phyloP scores from a whole-genome alignment of 2,888 invertebrate species.

The Folsomia manolachei region DNA sequence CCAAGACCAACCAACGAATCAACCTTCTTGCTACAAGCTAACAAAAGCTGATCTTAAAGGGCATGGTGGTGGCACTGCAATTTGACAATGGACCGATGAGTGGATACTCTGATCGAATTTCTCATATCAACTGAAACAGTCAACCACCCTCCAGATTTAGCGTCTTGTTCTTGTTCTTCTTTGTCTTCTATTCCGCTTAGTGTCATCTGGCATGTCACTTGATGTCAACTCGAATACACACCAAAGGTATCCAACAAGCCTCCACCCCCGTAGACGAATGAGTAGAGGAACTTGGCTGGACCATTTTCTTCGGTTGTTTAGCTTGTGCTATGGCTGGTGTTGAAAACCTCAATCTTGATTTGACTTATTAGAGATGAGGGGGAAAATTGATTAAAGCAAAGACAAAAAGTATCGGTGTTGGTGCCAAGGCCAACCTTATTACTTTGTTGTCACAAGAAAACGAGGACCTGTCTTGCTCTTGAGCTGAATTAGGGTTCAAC shows the following conservation, averaged over 20 bases:
- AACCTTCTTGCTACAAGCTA: not conserved
- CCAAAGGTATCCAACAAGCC: not conserved
- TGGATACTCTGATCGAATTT: not conserved
- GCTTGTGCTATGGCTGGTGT: no score
- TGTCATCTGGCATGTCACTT: not conserved
- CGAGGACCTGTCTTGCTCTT: not conserved
- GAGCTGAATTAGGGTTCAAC: no score
- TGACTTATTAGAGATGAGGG: slow-evolving; percentile 26
- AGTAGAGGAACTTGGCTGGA: no score
- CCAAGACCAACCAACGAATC: not conserved
- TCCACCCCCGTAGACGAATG: no score
- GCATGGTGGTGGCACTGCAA: not conserved
- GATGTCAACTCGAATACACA: not conserved
- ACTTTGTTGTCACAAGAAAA: not conserved
- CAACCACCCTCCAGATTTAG: not conserved
- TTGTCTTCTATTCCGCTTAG: not conserved
- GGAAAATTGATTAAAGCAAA: slow-evolving; percentile 35
- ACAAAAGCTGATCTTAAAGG: not conserved
- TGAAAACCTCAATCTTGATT: not conserved
- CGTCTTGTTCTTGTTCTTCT: not conserved
- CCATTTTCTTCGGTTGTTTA: no score
- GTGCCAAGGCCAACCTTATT: not conserved
- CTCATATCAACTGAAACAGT: not conserved
- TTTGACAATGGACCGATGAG: not conserved
- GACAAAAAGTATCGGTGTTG: not conserved